Percentiles rank a stretch among this genome's conserved stretches.
Conservation (phyloP, 2,113 vertebrate species). For the Gila orcuttii region DNA sequence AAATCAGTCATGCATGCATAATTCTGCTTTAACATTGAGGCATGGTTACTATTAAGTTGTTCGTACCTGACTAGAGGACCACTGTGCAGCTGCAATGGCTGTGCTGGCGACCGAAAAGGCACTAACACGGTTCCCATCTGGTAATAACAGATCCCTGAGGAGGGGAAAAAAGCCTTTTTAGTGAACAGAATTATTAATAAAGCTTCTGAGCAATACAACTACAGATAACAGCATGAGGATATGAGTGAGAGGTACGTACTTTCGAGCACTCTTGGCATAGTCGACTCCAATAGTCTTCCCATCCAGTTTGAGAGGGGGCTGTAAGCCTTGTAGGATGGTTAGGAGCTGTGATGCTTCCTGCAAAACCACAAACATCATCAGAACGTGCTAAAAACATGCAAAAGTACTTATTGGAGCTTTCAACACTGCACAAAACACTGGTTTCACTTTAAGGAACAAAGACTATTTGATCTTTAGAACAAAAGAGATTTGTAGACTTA, state of each 20-base stretch:
- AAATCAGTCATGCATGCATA: neutral
- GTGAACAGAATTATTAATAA: neutral
- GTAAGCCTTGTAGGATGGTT: constrained; percentile 92
- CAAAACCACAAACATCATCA: constrained; percentile 42
- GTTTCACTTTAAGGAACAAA: neutral
- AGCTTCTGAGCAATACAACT: neutral
- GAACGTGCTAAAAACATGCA: neutral
- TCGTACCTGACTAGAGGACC: constrained; percentile 96
- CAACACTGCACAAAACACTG: too few relatives aligned
- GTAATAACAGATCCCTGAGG: constrained; percentile 89
- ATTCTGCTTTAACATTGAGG: neutral
- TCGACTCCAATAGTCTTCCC: constrained; percentile 98
- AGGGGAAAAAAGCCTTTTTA: neutral
- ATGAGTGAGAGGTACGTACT: constrained; percentile 79
- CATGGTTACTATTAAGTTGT: neutral
- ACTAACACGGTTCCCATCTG: constrained; percentile 94
- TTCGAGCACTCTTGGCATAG: constrained; percentile 98
- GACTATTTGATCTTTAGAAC: neutral
- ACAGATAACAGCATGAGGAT: neutral
- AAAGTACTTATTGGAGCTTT: neutral
- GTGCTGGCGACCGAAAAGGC: constrained; percentile 98
- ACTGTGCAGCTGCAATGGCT: constrained; percentile 97
- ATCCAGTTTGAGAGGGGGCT: constrained; percentile 94
- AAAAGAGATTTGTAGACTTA: neutral
- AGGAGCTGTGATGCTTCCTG: constrained; percentile 97